These are phyloP conservation scores for Eulithis testata DNA, from an alignment of 2,888 invertebrate genomes.

Conservation along the genomic window DNA sequence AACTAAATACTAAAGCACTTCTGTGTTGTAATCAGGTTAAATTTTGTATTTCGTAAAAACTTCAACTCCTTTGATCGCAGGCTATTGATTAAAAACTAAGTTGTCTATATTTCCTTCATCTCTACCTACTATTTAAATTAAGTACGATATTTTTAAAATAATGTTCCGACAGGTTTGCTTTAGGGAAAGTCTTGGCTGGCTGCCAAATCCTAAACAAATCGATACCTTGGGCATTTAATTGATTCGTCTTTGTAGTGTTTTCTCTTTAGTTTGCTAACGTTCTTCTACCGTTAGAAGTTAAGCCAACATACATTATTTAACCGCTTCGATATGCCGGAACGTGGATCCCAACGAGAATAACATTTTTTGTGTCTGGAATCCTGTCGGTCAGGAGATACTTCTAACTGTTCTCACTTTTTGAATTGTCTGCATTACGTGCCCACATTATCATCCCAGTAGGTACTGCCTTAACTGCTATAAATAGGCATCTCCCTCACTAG, in stretches of 20 bases:
- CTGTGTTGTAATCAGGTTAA: constrained; percentile 7
- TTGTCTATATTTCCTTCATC: no score
- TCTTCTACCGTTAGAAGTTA: no score
- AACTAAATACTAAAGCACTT: constrained; percentile 15
- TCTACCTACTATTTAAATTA: not conserved
- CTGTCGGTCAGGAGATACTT: no score
- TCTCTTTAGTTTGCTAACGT: no score
- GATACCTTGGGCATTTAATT: not conserved
- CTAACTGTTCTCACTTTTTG: no score
- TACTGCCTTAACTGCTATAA: no score
- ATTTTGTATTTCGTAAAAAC: constrained; percentile 4
- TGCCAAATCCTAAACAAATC: not conserved
- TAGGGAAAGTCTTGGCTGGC: not conserved
- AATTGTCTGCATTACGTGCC: no score
- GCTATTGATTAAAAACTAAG: not conserved
- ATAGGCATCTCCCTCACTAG: not conserved
- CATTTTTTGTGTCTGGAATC: no score
- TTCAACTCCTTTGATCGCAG: constrained; percentile 4
- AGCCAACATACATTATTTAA: no score
- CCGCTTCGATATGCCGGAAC: no score
- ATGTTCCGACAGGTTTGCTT: not conserved
- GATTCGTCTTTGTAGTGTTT: not conserved
- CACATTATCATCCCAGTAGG: no score
- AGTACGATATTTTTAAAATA: not conserved
- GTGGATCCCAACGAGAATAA: no score